phyloP scores from a whole-genome alignment of 2,888 invertebrate species.

The Sarcophaga carnaria region DNA sequence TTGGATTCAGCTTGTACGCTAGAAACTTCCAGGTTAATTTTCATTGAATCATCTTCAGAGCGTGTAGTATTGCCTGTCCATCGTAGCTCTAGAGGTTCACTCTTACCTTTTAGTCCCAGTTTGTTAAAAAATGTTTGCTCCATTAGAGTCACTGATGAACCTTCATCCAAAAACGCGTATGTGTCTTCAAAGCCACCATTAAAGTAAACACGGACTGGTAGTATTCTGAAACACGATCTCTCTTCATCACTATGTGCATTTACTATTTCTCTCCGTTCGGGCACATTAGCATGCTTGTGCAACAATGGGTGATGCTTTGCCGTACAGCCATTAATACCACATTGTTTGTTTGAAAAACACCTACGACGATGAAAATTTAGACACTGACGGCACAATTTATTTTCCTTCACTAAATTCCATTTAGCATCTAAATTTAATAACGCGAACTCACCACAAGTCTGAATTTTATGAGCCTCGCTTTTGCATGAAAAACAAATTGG shows the following conservation, averaged over 20 bases:
- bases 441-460: conserved; percentile 36
- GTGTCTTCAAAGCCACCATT: conserved; percentile 17
- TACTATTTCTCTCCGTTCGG: background rate
- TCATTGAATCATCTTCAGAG: background rate
- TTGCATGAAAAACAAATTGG: conserved; percentile 27
- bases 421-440: conserved; percentile 34
- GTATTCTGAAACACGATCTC: conserved; percentile 28
- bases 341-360: conserved; percentile 27
- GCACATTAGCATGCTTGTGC: conserved; percentile 1
- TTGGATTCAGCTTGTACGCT: background rate
- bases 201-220: conserved; percentile 18
- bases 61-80: conserved; percentile 35
- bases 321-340: conserved; percentile 24
- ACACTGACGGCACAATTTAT: conserved; percentile 41
- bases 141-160: conserved; percentile 52
- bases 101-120: conserved; percentile 13
- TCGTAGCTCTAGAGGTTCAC: conserved; percentile 26
- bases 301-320: conserved; percentile 54
- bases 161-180: conserved; percentile 46
- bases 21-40: conserved; percentile 19
- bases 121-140: conserved; percentile 31
- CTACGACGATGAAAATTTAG: conserved; percentile 43
- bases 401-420: conserved; percentile 39
- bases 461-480: conserved; percentile 37
- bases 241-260: conserved; percentile 27